A percentile compares a stretch with the other conserved stretches of the same genome.
phyloP scores from a whole-genome alignment of 2,797 vertebrate species.

The Morelia viridis region DNA sequence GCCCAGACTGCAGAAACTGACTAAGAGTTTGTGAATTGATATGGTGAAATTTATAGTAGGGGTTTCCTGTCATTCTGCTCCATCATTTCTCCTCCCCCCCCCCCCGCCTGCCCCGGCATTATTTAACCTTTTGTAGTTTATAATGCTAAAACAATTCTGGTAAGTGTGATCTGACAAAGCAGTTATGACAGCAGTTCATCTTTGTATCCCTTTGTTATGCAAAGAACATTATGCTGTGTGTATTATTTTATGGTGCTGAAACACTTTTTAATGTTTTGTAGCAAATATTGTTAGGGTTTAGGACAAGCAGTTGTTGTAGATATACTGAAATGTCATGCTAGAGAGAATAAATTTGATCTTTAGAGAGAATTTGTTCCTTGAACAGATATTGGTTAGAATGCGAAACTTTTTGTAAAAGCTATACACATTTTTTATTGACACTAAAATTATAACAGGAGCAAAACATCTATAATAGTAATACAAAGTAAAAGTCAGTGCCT shows the following conservation, averaged over 20 bases:
- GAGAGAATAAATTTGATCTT: background rate
- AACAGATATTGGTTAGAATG: background rate
- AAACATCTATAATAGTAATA: background rate
- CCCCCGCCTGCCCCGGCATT: background rate
- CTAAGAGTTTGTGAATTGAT: background rate
- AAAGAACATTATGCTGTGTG: background rate
- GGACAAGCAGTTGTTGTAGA: background rate
- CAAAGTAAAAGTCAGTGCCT: background rate
- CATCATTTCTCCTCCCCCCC: too few relatives aligned
- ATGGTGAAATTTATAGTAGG: background rate
- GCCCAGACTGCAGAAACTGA: background rate
- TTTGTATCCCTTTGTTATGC: background rate
- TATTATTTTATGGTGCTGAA: background rate
- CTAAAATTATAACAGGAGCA: background rate
- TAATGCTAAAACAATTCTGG: background rate
- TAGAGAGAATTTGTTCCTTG: background rate
- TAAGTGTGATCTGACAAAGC: background rate
- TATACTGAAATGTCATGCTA: background rate
- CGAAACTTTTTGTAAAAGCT: background rate
- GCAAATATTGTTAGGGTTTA: background rate
- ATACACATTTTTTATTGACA: background rate
- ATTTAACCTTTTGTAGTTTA: background rate
- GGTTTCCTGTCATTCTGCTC: background rate
- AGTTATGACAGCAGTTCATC: background rate
- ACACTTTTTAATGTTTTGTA: background rate